Base-by-base conservation (phyloP, 2,113 vertebrate species). In the Calyptomena viridis region DNA sequence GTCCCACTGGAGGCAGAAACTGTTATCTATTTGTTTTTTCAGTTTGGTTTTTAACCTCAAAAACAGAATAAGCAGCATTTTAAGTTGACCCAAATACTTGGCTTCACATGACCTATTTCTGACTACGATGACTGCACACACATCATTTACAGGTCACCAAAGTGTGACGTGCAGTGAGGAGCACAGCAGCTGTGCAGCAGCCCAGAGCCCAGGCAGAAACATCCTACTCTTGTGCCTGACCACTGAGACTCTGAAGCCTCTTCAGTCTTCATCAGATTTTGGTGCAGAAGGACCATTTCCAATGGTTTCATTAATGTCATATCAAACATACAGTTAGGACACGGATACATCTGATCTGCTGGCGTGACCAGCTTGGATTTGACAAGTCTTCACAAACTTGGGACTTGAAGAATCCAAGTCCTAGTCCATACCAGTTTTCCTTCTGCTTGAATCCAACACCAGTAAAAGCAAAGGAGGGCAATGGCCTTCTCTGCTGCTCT, bases 291-390 rank as follows among this genome's bases (percentile, higher is more conserved):
- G 5, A 74, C 14, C 6, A 13, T 40, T 84, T 83, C n/a, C 52
- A 80, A 5, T 1, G 0, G 8, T 12, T 44, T 53, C 22, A 50
- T 22, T n/a, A 56, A 35, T 1, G 39, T 58, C 20, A 66, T 31
- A 56, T 79, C 50, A 78, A 84, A 50, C 39, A 31, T 0, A 47
- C 23, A 47, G 19, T 27, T 47, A 67, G 60, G 56, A 74, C 27
- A 35, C 0, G 1, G 31, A 47, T 21, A 21, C 35, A 42, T 8
- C 33, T 6, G 39, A 84, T 14, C 8, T 1, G 0, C 28, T 15
- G 19, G 44, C 27, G 42, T 9, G 25, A 44, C 7, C n/a, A 46
- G 33, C 9, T 46, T 42, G 30, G 64, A 73, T 63, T 13, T 72
- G 23, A 74, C 22, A 40, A 47, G 39, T 75, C 24, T 53, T 52